Conservation (phyloP, 2,797 vertebrate genomes). For the Phalloptychus januarius region DNA sequence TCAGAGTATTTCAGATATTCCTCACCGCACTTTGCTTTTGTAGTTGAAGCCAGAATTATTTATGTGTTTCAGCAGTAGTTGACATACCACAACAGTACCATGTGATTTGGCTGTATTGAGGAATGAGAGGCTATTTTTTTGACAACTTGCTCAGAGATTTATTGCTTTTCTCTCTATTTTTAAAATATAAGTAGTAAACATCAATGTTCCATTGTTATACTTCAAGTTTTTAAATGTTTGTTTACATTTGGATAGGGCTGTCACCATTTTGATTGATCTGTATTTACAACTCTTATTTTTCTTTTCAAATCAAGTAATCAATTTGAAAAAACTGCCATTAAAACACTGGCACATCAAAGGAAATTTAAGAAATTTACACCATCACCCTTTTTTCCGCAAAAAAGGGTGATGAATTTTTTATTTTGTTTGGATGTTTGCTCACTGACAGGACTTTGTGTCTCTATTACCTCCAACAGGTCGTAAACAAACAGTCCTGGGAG, state of each 20-base stretch:
- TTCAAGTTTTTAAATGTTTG: not conserved
- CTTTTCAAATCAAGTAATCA: not conserved
- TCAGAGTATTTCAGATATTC: not conserved
- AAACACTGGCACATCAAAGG: not conserved
- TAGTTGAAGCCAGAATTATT: not conserved
- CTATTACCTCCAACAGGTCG: conserved; percentile 46
- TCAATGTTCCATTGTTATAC: not conserved
- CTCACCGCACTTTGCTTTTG: not conserved
- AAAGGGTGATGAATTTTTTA: conserved; percentile 9
- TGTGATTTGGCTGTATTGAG: not conserved
- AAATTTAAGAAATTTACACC: not conserved
- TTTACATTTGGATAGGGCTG: not conserved
- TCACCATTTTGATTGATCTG: not conserved
- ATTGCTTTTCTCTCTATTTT: not conserved
- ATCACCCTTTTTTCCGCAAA: not conserved
- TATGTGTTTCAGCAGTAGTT: not conserved
- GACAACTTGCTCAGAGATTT: not conserved
- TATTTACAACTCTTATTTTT: not conserved
- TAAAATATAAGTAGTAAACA: not conserved
- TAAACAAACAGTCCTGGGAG: conserved; percentile 34
- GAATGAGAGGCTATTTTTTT: not conserved
- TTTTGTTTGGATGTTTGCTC: conserved; percentile 20
- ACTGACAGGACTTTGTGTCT: conserved; percentile 31
- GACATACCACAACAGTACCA: not conserved
- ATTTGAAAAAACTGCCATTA: not conserved